Conservation (phyloP, 2,113 vertebrate genomes). For the Sturnus vulgaris region DNA sequence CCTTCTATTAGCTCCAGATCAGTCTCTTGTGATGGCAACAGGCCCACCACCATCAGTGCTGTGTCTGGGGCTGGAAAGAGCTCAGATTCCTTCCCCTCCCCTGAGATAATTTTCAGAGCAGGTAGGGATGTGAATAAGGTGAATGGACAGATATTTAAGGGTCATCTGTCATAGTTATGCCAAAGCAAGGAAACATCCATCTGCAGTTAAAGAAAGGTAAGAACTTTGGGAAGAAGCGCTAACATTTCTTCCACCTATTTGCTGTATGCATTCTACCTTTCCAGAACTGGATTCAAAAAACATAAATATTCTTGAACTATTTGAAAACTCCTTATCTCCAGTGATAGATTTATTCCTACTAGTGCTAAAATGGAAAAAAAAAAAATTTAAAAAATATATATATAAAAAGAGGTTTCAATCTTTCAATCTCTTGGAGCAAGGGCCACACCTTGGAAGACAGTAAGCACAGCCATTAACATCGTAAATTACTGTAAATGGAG, state of each 20-base stretch:
- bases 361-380: not conserved
- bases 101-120: not conserved
- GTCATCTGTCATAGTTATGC: not conserved
- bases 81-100: not conserved
- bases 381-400: not conserved
- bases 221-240: not conserved
- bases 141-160: not conserved
- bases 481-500: not conserved
- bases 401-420: not conserved
- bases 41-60: not conserved
- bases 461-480: not conserved
- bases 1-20: not conserved
- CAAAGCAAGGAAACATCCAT: conserved; percentile 4
- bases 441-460: not conserved
- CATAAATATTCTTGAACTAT: not conserved
- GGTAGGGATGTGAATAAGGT: not conserved
- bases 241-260: not conserved
- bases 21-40: not conserved
- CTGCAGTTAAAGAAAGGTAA: not conserved
- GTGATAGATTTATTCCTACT: not conserved
- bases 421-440: not conserved
- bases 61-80: not conserved
- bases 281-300: not conserved
- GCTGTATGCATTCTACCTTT: not conserved
- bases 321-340: not conserved